These are phyloP conservation scores for Ictalurus punctatus DNA, from an alignment of 2,113 vertebrate genomes.

Conservation along the genomic window DNA sequence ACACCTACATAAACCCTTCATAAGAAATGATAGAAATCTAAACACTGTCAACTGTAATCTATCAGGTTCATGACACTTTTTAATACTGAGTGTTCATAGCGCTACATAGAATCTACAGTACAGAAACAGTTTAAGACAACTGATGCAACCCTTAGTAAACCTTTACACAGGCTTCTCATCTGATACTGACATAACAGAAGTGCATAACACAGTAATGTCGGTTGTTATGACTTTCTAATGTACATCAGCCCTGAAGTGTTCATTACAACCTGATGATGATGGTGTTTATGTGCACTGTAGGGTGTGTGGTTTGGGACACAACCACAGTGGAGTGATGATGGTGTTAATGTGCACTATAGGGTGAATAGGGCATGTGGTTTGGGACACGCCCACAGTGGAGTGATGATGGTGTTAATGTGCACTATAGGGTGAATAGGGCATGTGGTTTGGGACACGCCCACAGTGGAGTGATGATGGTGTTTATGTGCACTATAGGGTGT, in stretches of 20 bases:
- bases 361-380: too few species aligned
- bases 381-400: too few species aligned
- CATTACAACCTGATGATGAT: not conserved
- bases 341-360: too few species aligned
- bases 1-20: not conserved
- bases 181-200: not conserved
- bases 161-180: not conserved
- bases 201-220: not conserved
- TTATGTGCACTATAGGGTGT: too few species aligned
- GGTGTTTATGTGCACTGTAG: not conserved
- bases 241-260: not conserved
- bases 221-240: too few species aligned
- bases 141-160: not conserved
- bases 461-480: not conserved
- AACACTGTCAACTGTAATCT: not conserved
- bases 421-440: not conserved
- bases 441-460: not conserved
- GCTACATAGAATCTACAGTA: not conserved
- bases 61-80: not conserved
- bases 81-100: not conserved
- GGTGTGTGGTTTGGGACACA: too few species aligned
- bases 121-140: not conserved
- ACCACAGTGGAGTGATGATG: too few species aligned
- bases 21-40: not conserved
- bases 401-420: not conserved